Percentiles rank a stretch among this genome's conserved stretches.
phyloP scores from a whole-genome alignment of 2,113 vertebrate species.

The Ochotona princeps region DNA sequence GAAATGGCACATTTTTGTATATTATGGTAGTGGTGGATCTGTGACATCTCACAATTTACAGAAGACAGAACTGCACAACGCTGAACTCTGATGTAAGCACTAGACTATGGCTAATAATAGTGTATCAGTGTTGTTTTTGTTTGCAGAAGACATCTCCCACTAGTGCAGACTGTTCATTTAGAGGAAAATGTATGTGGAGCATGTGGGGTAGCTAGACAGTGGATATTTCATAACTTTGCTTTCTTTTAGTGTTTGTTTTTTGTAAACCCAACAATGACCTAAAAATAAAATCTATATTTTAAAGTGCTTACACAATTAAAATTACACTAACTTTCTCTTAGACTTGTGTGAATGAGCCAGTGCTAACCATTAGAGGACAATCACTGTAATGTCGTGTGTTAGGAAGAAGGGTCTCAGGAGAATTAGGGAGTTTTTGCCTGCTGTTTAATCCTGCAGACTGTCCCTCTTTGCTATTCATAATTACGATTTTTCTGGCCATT shows the following conservation, averaged over 20 bases:
- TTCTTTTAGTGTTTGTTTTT: neutral
- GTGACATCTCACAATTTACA: neutral
- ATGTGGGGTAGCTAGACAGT: neutral
- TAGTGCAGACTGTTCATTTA: neutral
- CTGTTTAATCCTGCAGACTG: neutral
- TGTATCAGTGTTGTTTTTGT: neutral
- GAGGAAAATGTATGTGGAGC: neutral
- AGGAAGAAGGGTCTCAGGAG: neutral
- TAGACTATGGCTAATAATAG: neutral
- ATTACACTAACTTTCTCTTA: no score
- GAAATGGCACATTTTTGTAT: neutral
- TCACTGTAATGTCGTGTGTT: neutral
- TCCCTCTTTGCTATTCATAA: neutral
- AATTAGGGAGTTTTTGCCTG: neutral
- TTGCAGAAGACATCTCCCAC: neutral
- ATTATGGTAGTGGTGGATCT: neutral
- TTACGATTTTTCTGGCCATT: neutral
- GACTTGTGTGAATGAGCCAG: neutral
- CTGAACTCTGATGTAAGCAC: neutral
- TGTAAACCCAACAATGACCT: neutral
- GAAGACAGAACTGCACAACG: neutral
- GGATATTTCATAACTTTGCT: neutral
- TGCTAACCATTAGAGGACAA: no score
- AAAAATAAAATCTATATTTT: neutral
- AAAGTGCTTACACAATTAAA: no score